Conservation (phyloP, 2,113 vertebrate genomes). For the Riparia riparia region DNA sequence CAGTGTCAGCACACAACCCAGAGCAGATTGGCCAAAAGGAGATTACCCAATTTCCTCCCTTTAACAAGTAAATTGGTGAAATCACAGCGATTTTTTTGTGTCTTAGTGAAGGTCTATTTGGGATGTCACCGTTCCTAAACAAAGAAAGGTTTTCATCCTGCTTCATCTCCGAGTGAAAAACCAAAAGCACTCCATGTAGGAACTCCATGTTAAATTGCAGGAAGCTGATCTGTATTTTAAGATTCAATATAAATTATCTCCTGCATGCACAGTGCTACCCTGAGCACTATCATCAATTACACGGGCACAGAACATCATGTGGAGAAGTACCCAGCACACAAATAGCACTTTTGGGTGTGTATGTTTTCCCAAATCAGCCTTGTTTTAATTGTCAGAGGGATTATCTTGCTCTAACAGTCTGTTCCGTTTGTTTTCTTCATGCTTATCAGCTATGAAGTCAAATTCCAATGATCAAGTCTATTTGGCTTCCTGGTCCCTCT, state of each 20-base stretch:
- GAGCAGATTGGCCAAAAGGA: neutral
- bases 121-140: neutral
- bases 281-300: neutral
- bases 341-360: neutral
- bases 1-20: neutral
- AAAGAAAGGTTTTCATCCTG: neutral
- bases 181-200: neutral
- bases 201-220: neutral
- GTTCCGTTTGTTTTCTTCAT: neutral
- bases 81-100: neutral
- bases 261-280: neutral
- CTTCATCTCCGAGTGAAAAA: neutral
- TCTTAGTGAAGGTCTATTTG: neutral
- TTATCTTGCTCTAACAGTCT: neutral
- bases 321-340: neutral
- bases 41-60: neutral
- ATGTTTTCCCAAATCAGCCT: neutral
- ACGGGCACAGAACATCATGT: accelerated
- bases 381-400: neutral
- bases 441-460: neutral
- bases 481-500: neutral
- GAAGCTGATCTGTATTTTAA: neutral
- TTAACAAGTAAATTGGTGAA: neutral
- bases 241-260: neutral
- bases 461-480: neutral